Percentiles rank a stretch among this genome's conserved stretches.
These are phyloP conservation scores for Spialia ferax DNA, from an alignment of 2,888 invertebrate species.

Conservation along the genomic window DNA sequence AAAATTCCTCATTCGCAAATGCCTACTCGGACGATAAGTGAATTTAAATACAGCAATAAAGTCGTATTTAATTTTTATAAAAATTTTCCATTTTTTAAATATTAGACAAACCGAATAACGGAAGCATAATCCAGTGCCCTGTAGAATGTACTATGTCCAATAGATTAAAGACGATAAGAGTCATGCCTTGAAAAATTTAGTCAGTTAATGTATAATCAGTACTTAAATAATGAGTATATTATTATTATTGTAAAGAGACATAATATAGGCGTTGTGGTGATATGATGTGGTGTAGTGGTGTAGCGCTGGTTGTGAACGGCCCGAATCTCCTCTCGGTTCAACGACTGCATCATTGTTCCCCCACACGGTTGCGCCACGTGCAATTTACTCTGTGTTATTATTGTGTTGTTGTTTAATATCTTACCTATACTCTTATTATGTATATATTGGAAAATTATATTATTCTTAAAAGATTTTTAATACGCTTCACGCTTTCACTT, in stretches of 20 bases:
- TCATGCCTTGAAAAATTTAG: conserved; percentile 84
- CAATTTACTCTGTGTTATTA: conserved; percentile 86
- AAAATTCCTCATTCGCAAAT: conserved; percentile 66
- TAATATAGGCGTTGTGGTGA: conserved; percentile 72
- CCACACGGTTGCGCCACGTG: conserved; percentile 83
- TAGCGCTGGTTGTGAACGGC: conserved; percentile 72
- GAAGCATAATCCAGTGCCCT: conserved; percentile 85
- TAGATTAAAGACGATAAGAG: conserved; percentile 81
- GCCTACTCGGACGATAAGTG: conserved; percentile 72
- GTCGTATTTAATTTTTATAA: conserved; percentile 77
- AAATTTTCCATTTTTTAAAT: conserved; percentile 68
- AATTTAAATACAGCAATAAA: conserved; percentile 81
- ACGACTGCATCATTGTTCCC: conserved; percentile 81
- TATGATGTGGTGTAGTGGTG: conserved; percentile 57
- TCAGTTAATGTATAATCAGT: conserved; percentile 81
- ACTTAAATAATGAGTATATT: conserved; percentile 79
- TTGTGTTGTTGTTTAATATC: conserved; percentile 86
- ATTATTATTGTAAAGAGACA: conserved; percentile 66
- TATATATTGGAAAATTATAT: conserved; percentile 85
- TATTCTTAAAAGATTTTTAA: conserved; percentile 80
- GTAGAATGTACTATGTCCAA: conserved; percentile 81
- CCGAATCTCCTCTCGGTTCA: conserved; percentile 84
- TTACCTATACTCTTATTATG: conserved; percentile 82
- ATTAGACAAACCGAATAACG: conserved; percentile 75
- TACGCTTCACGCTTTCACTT: conserved; percentile 86